phyloP scores from a whole-genome alignment of 2,113 vertebrate genomes.

The Procavia capensis region DNA sequence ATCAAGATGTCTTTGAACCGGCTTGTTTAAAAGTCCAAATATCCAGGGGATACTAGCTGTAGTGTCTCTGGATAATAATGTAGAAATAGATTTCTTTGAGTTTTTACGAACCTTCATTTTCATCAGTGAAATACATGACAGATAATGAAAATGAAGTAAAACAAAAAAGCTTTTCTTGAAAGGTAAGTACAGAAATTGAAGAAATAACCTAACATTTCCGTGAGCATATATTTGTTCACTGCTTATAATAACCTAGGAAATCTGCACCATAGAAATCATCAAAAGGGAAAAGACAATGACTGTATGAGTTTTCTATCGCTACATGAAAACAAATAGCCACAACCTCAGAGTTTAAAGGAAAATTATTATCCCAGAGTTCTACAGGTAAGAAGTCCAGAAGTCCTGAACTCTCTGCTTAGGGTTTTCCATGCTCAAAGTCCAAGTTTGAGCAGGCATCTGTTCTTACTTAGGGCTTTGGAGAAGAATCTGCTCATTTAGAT shows the following conservation, averaged over 20 bases:
- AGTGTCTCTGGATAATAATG: not conserved
- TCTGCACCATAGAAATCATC: not conserved
- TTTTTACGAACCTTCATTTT: not conserved
- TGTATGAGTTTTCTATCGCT: fast-evolving
- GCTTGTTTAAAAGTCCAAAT: conserved; percentile 3
- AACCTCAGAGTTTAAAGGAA: not conserved
- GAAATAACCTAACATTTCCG: not conserved
- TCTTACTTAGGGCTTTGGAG: not conserved
- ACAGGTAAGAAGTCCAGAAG: not conserved
- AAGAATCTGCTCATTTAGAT: fast-evolving
- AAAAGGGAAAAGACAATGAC: not conserved
- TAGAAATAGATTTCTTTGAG: not conserved
- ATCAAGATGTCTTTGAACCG: not conserved
- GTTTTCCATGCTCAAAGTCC: not conserved
- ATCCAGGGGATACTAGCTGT: not conserved
- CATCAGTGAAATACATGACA: not conserved
- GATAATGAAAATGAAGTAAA: conserved; percentile 21
- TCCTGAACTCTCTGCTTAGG: not conserved
- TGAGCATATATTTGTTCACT: not conserved
- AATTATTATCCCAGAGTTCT: not conserved
- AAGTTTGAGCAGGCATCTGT: not conserved
- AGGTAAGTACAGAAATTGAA: not conserved
- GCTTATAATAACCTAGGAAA: not conserved
- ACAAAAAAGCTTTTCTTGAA: not conserved
- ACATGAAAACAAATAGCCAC: too few relatives aligned